Percentiles rank a stretch among this genome's conserved stretches.
Conservation (phyloP, 2,888 invertebrate species). For the Crepidodera aurea region DNA sequence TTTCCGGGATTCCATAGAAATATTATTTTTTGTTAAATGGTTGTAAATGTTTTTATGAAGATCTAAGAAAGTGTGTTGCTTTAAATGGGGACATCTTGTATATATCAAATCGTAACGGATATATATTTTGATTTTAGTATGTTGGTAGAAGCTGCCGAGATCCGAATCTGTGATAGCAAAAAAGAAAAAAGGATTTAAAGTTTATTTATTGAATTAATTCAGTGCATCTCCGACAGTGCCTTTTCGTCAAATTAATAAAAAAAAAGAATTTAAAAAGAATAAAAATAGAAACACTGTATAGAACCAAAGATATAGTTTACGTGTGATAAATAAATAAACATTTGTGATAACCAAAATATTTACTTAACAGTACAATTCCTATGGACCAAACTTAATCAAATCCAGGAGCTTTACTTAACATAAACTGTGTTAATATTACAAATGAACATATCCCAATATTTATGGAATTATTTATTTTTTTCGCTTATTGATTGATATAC, state of each 20-base stretch:
- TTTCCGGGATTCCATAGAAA: too few species aligned
- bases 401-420: constrained; percentile 40
- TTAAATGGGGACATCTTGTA: neutral
- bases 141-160: constrained; percentile 22
- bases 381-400: constrained; percentile 42
- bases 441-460: constrained; percentile 27
- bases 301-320: constrained; percentile 41
- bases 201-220: constrained; percentile 32
- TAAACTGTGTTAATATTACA: constrained; percentile 21
- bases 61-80: neutral
- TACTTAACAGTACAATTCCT: constrained; percentile 41
- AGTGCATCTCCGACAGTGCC: constrained; percentile 42
- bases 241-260: constrained; percentile 22
- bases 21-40: too few species aligned
- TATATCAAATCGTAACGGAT: neutral
- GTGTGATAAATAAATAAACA: constrained; percentile 30
- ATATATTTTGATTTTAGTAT: constrained; percentile 28
- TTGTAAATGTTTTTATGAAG: too few species aligned
- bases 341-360: constrained; percentile 40
- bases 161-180: constrained; percentile 44
- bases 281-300: constrained; percentile 28
- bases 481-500: constrained; percentile 2
- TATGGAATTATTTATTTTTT: constrained; percentile 24
- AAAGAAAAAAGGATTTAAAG: constrained; percentile 28
- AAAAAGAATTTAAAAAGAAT: neutral